phyloP scores from a whole-genome alignment of 37 sponge, comb jelly and placozoan species.

The Mnemiopsis leidyi region DNA sequence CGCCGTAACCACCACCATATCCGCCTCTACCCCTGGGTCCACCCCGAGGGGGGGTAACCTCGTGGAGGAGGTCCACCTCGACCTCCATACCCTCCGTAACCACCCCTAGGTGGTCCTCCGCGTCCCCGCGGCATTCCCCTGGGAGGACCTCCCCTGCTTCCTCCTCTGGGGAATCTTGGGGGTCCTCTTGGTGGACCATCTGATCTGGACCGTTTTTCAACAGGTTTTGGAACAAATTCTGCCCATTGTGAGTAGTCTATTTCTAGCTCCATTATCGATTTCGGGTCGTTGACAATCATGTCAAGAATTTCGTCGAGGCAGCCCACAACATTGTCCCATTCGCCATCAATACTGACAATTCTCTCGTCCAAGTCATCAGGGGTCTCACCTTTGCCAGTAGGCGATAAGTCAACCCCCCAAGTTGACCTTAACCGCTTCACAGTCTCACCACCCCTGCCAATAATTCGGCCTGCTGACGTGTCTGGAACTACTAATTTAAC shows the following conservation, averaged over 20 bases:
- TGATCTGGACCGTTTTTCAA: background rate
- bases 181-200: background rate
- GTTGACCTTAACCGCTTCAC: background rate
- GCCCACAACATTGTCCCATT: conserved; percentile 21
- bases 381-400: background rate
- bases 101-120: background rate
- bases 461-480: background rate
- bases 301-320: conserved; percentile 6
- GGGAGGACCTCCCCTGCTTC: background rate
- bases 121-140: background rate
- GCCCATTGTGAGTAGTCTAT: conserved; percentile 23
- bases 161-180: background rate
- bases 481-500: conserved; percentile 17
- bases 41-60: background rate
- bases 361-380: conserved; percentile 22
- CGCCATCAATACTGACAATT: conserved; percentile 23
- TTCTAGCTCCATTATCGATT: background rate
- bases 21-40: background rate
- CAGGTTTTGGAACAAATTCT: conserved; percentile 16
- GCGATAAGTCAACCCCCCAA: background rate
- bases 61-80: background rate
- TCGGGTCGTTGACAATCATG: conserved; percentile 13
- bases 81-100: background rate
- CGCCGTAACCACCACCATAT: conserved; percentile 3
- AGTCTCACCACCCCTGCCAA: conserved; percentile 55